These are phyloP conservation scores for Menidia beryllina DNA, from an alignment of 2,113 vertebrate genomes.

Conservation along the genomic window DNA sequence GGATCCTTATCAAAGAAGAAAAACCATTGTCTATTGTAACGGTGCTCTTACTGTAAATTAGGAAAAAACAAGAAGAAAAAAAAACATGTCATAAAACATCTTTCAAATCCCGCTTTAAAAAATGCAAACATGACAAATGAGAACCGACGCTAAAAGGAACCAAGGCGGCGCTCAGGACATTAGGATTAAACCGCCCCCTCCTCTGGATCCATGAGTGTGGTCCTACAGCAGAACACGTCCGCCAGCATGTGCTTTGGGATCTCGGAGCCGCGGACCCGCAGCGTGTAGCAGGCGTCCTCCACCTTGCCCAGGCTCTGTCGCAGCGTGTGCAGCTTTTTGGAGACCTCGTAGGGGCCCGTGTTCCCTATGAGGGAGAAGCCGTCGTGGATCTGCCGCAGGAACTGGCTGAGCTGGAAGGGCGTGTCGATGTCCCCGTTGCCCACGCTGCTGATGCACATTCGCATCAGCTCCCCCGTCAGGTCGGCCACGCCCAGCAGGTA, in stretches of 20 bases:
- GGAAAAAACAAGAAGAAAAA: neutral
- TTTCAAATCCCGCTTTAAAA: conserved; percentile 19
- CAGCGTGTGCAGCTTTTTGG: conserved; percentile 94
- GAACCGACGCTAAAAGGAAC: conserved; percentile 4
- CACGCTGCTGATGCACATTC: conserved; percentile 96
- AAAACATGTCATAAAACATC: conserved; percentile 28
- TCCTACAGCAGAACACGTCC: conserved; percentile 91
- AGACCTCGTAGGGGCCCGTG: conserved; percentile 96
- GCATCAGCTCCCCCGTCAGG: conserved; percentile 96
- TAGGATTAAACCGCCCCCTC: conserved; percentile 85
- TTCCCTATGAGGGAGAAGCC: conserved; percentile 97
- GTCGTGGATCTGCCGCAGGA: conserved; percentile 93
- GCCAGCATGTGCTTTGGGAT: conserved; percentile 98
- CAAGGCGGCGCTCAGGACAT: conserved; percentile 1
- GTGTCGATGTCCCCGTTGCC: conserved; percentile 97
- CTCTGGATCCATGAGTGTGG: conserved; percentile 88
- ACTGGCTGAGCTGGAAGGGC: conserved; percentile 94
- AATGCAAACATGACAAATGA: conserved; percentile 32
- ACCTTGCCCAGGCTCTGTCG: conserved; percentile 95
- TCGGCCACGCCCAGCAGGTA: conserved; percentile 97
- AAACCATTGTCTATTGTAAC: conserved; percentile 32
- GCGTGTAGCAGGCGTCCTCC: conserved; percentile 94
- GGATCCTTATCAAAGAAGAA: conserved; percentile 44
- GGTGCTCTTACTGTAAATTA: conserved; percentile 30
- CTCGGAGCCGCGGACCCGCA: conserved; percentile 94